phyloP scores from a whole-genome alignment of 1,140 invertebrate genomes.

The Apolygus lucorum region DNA sequence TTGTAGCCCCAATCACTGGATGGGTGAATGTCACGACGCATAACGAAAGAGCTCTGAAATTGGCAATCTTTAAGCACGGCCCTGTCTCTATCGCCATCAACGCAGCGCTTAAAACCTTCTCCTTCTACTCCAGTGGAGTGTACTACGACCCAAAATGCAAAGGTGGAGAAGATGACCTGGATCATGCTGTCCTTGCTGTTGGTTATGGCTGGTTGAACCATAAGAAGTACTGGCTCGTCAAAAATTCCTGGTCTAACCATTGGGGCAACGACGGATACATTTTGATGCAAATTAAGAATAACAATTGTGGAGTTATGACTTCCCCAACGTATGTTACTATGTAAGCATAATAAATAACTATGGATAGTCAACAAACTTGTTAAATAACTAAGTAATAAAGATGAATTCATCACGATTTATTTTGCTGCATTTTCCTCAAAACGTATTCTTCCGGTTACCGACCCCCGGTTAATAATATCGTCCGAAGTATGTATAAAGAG shows the following conservation, averaged over 20 bases:
- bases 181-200: slow-evolving; percentile 89
- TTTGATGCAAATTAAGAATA: slow-evolving; percentile 75
- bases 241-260: slow-evolving; percentile 92
- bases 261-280: slow-evolving; percentile 93
- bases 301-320: slow-evolving; percentile 86
- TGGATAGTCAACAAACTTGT: no score
- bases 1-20: slow-evolving; percentile 67
- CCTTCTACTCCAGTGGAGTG: slow-evolving; percentile 49
- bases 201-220: slow-evolving; percentile 79
- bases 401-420: no score
- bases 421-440: no score
- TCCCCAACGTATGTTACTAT: slow-evolving; percentile 77
- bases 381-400: no score
- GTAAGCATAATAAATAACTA: no score
- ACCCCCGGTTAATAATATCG: no score
- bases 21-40: slow-evolving; percentile 82
- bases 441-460: no score
- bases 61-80: slow-evolving; percentile 80
- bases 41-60: slow-evolving; percentile 65
- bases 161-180: slow-evolving; percentile 48
- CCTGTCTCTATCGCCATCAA: slow-evolving; percentile 90
- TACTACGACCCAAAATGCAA: background rate
- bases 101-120: slow-evolving; percentile 76
- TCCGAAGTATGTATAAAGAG: no score
- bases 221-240: slow-evolving; percentile 80